Percentiles rank a stretch among this genome's conserved stretches.
These are phyloP conservation scores for Fopius arisanus DNA, from an alignment of 1,140 invertebrate genomes.

Conservation along the genomic window DNA sequence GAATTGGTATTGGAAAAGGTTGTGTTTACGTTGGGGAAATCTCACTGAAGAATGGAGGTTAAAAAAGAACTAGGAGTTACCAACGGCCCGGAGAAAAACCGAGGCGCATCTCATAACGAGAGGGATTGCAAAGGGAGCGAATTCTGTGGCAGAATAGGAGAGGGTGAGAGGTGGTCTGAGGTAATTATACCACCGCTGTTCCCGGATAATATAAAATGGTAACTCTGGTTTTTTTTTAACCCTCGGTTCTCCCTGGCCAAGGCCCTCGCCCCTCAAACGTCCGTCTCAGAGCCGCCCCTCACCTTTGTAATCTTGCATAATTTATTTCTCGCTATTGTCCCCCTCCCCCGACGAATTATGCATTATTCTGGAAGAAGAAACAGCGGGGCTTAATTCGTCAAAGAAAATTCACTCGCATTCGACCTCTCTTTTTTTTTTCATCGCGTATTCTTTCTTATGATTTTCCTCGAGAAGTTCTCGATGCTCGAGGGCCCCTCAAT, in stretches of 20 bases:
- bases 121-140: conserved; percentile 25
- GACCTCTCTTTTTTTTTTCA: conserved; percentile 38
- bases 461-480: conserved; percentile 24
- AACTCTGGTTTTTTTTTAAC: conserved; percentile 31
- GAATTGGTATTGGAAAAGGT: conserved; percentile 36
- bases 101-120: conserved; percentile 40
- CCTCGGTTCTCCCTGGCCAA: conserved; percentile 20
- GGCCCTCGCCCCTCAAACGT: background rate
- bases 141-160: background rate
- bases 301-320: conserved; percentile 59
- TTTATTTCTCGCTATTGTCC: conserved; percentile 58
- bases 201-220: conserved; percentile 52
- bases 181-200: conserved; percentile 55
- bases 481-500: conserved; percentile 17
- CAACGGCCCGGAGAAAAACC: conserved; percentile 31
- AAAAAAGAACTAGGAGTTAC: conserved; percentile 10
- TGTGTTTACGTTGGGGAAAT: conserved; percentile 55
- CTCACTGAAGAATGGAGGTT: conserved; percentile 45
- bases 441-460: conserved; percentile 35
- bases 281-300: conserved; percentile 24
- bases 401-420: conserved; percentile 49
- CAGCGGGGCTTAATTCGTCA: conserved; percentile 51
- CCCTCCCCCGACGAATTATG: conserved; percentile 51
- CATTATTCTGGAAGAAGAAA: conserved; percentile 47
- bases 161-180: conserved; percentile 25